Evolutionary conservation across 2,113 vertebrate genomes (phyloP), one percentile per base, ranked within the genome.

Genomic region (Microtus pennsylvanicus): DNA sequence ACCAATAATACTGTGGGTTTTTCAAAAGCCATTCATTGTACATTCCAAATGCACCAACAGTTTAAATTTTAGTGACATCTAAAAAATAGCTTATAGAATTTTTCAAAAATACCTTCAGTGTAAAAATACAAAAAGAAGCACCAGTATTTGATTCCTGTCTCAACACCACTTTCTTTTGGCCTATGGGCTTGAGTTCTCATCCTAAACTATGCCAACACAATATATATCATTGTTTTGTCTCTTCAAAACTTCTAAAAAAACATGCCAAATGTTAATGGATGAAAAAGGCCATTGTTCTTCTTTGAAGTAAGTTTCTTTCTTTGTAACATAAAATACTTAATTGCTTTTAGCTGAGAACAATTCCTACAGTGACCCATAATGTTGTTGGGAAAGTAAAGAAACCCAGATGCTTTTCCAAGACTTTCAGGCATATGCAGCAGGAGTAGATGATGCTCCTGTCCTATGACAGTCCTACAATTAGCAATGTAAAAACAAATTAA

Each of bases 1-100:
- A 28, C 13, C 35, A 58, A 3, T 1, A 77, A 35, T 72, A 55
- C 42, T 93, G n/a, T 70, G 12, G 69, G n/a, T 96, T 95, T 86
- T 63, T 17, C 24, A 89, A 89, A 89, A 24, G 1, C 65, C 17
- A 90, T 91, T 97, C 96, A 72, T 47, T 19, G 6, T 58, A 58
- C 21, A 1, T 58, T 58, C 55, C 55, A 58, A 58, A 58, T 7
- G 19, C 17, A 89, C 5, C 50, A 82, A 9, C 19, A 77, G 50
- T 88, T 94, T 87, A 93, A 88, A 96, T 94, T 88, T 74, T 80
- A 77, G 72, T 78, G 82, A 95, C 38, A 94, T 89, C n/a, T 91
- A 26, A 95, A 94, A 97, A 92, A 61, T 72, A 55, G 45, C 58
- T 93, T 89, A 61, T 30, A 17, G 42, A 89, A 69, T n/a, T 87